Percentiles rank a stretch among this genome's conserved stretches.
These are phyloP conservation scores for Leucoptera coffeella DNA, from an alignment of 2,888 invertebrate species.

Conservation along the genomic window DNA sequence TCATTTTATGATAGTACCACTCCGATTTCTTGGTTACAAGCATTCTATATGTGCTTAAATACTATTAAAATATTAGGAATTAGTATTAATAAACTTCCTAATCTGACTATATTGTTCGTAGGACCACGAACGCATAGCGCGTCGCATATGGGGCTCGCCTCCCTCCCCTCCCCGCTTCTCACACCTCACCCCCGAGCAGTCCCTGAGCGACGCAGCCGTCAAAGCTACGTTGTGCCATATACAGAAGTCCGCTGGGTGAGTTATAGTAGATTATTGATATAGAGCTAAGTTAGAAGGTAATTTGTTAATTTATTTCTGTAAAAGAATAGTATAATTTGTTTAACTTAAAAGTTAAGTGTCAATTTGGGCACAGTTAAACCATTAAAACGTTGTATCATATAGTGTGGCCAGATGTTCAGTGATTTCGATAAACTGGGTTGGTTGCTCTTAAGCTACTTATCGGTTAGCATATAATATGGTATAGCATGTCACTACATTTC, in stretches of 20 bases:
- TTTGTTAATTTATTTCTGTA: neutral
- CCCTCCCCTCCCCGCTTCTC: conserved; percentile 9
- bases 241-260: conserved; percentile 10
- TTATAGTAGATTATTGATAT: conserved; percentile 5
- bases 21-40: no score
- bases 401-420: no score
- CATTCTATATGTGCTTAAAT: no score
- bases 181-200: conserved; percentile 8
- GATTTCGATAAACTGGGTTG: no score
- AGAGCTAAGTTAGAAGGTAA: conserved; percentile 2
- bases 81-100: conserved; percentile 22
- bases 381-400: no score
- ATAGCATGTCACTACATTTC: no score
- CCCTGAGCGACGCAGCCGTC: conserved; percentile 12
- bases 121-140: conserved; percentile 20
- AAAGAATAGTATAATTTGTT: no score
- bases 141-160: conserved; percentile 21
- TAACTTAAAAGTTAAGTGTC: no score
- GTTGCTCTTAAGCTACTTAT: no score
- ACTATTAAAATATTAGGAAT: conserved; percentile 8
- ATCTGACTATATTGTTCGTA: conserved; percentile 4
- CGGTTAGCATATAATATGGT: no score
- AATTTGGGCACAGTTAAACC: no score
- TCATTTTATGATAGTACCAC: no score
- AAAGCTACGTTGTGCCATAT: conserved; percentile 22